Conservation (phyloP, 1,140 invertebrate genomes). For the Musca vetustissima region DNA sequence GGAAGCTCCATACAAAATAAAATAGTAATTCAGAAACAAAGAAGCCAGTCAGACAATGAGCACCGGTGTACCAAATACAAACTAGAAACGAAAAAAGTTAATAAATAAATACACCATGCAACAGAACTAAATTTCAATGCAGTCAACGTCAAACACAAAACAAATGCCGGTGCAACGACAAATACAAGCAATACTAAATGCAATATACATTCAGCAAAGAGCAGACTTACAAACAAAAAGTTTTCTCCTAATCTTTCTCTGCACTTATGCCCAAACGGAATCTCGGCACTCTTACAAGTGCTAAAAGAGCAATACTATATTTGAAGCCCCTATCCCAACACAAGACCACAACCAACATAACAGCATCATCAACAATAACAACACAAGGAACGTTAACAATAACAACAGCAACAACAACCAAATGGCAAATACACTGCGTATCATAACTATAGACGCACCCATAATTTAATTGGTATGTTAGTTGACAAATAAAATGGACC, state of each 20-base stretch:
- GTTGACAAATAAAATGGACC: too few species aligned
- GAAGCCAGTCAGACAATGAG: too few species aligned
- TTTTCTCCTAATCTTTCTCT: too few species aligned
- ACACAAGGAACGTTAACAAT: background rate
- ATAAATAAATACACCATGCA: conserved; percentile 24
- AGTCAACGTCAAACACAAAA: background rate
- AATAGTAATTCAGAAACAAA: too few species aligned
- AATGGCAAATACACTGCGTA: conserved; percentile 30
- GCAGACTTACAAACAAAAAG: too few species aligned
- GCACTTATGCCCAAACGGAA: too few species aligned
- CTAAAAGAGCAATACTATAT: conserved; percentile 1
- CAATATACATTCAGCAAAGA: conserved; percentile 45
- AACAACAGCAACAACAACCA: conserved; percentile 4
- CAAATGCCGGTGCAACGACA: background rate
- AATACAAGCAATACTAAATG: background rate
- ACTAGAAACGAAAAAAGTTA: too few species aligned
- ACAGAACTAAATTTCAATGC: background rate
- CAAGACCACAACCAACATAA: conserved; percentile 13
- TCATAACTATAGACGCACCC: too few species aligned
- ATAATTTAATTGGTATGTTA: too few species aligned
- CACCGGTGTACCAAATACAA: too few species aligned
- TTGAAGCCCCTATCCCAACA: background rate
- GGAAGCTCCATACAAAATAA: too few species aligned
- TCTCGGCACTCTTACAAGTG: background rate
- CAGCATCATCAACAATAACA: background rate